Evolutionary conservation across 2,797 vertebrate genomes (phyloP), one percentile per base, ranked within the genome.

Genomic region (Amazona finschi): DNA sequence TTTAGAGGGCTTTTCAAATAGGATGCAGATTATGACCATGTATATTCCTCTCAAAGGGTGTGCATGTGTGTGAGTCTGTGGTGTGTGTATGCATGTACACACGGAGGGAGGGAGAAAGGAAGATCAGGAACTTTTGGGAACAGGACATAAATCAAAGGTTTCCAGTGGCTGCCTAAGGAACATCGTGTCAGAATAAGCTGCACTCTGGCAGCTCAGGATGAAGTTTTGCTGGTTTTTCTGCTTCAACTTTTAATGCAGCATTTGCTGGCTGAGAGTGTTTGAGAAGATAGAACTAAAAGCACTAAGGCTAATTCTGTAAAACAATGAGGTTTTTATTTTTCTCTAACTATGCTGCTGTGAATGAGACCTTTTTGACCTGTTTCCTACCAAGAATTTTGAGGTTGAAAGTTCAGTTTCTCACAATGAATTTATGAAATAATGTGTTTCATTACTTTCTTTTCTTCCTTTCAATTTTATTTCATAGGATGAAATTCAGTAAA

Each of bases 251-350:
- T 71, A 67, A 75, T 64, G 76, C 66, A 66, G 22, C 25, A 22
- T 82, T 91, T 87, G 30, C 66, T 88, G 93, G 52, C 57, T 72
- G 60, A 76, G 28, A 53, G 46, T 9, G 6, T 49, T 72, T 1
- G 11, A 85, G 66, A 61, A 86, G 91, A 76, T 78, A n/a, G 85
- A 91, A 58, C 39, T 92, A 81, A 94, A 93, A 95, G 12, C 57
- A 69, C 69, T 87, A 66, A 74, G 79, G 72, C 43, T 43, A 67
- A 47, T 43, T 85, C n/a, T 91, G 52, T 91, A 25, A 89, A 96
- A 85, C 69, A 39, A 33, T 74, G 76, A 85, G 38, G 12, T 20
- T 89, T 86, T 80, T 92, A 66, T 88, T 91, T 87, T 71, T 78
- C 82, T 97, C 21, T 83, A 57, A 49, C 71, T 80, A 1, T 65